Evolutionary conservation across 2,113 vertebrate species (phyloP), one percentile per base, ranked within the genome.

Genomic region (Prinia subflava): DNA sequence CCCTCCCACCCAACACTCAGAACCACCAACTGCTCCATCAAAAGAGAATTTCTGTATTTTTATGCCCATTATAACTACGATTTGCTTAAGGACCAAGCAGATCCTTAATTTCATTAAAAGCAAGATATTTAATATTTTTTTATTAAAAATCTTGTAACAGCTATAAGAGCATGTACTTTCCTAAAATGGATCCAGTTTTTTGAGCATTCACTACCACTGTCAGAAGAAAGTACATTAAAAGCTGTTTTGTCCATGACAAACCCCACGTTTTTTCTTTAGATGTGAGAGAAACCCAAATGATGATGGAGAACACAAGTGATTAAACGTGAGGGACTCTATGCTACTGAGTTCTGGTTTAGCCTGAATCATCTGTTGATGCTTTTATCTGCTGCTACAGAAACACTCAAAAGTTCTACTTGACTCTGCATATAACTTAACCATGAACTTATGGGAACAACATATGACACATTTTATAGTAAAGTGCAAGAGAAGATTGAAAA

Each of bases 31-130:
- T 78, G 19, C 15, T 25, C 6, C 16, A 30, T n/a, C 49, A 37
- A 57, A 20, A 25, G 24, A 31, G 21, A 9, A 49, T 28, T 56
- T 64, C 31, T 41, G 3, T 10, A n/a, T 56, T 73, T 69, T 60
- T 33, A 42, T 2, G 3, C 1, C 0, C 17, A 49, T 33, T 23
- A 47, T 41, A 73, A 56, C 12, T 56, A 5, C 10, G 10, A 67
- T 15, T 75, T 84, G 8, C 9, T 64, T 46, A 79, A 89, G 20
- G 13, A 78, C 13, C 13, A 77, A 47, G 41, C 6, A 39, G 33
- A 68, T 4, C 6, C 11, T 60, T 19, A 4, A 21, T 56, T 83
- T 56, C 5, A 59, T 47, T 73, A 11, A 69, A 63, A 89, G 7
- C 6, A 83, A 82, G 25, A 28, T 9, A 14, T 1, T 53, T 70